Percentiles rank a stretch among this genome's conserved stretches.
phyloP scores from a whole-genome alignment of 1,140 invertebrate genomes.

The Lineus longissimus region DNA sequence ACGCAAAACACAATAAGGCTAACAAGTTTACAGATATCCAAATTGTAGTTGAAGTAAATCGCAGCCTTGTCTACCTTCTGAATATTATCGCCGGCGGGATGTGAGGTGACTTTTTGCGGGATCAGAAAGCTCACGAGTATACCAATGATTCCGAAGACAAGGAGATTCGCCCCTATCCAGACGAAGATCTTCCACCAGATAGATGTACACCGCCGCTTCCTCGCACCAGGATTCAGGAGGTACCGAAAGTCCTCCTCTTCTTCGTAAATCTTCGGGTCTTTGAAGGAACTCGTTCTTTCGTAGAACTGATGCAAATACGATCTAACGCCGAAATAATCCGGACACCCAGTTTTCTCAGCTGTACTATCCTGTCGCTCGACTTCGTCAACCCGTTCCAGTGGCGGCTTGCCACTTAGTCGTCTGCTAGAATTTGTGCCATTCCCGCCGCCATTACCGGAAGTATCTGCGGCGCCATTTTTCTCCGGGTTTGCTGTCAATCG shows the following conservation, averaged over 20 bases:
- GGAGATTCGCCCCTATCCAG: constrained; percentile 54
- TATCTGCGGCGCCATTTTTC: no score
- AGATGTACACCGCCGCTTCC: constrained; percentile 41
- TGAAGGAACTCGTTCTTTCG: constrained; percentile 40
- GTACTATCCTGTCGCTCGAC: neutral
- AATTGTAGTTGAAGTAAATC: constrained; percentile 55
- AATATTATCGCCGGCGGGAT: constrained; percentile 48
- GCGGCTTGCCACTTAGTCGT: neutral
- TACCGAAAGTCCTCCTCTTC: constrained; percentile 54
- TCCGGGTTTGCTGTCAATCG: no score
- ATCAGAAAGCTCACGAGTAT: constrained; percentile 58
- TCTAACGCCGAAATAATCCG: constrained; percentile 55
- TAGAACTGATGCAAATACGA: constrained; percentile 58
- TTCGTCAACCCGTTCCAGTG: constrained; percentile 3
- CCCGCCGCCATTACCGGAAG: no score
- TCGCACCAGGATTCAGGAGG: constrained; percentile 46
- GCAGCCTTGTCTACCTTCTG: constrained; percentile 52
- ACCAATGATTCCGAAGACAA: constrained; percentile 54
- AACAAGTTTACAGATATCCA: constrained; percentile 57
- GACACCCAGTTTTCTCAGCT: constrained; percentile 26
- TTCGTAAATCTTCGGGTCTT: constrained; percentile 48
- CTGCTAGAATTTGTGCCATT: neutral
- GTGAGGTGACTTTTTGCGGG: constrained; percentile 53
- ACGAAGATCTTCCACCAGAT: constrained; percentile 56
- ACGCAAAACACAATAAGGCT: constrained; percentile 58